Base-by-base conservation (phyloP, 30 jellyfish, hydroid and myxozoan species). In the Turritopsis dohrnii region DNA sequence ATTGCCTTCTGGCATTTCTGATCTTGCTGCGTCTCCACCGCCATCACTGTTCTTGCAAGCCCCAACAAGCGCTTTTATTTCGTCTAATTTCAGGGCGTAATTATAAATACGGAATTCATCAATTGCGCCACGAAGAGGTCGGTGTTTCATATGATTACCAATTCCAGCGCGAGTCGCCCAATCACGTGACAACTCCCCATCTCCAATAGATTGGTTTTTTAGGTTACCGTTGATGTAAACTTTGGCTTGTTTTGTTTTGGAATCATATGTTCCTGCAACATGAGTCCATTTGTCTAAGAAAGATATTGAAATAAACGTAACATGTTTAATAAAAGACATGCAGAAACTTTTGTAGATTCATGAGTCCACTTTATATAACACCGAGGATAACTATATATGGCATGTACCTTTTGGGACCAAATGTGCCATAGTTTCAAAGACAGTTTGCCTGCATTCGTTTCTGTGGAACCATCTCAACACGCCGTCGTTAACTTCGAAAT, bases 201-300 rank as follows among this genome's bases (percentile, higher is more conserved):
- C 81, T 8, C 99, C 99, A 73, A 89, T 79, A 29, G 97, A 83
- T 81, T 73, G 86, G 85, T 94, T 94, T 83, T 76, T 86, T 84
- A 89, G 79, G 66, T 85, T 93, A n/a, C 99, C 99, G 75, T 89
- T 84, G 94, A 94, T 94, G 87, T 71, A 94, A 30, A 87, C 86
- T 86, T 94, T 90, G 54, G 97, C 96, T 74, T 84, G 87, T 65
- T 91, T 89, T 21, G 96, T 94, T 22, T 83, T 85, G 72, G 93
- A 83, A 28, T 94, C 84, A 87, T 94, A 94, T 52, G 99, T 94
- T 19, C 97, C 99, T 86, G 99, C 97, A 79, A 94, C 88, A 77
- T 94, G 99, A 22, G 95, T 84, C 99, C 99, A 94, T 54, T 74
- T 74, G 31, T 77, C 95, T 87, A 71, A 0, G 41, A 30, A 29